Evolutionary conservation across 2,797 vertebrate species (phyloP), one percentile per base, ranked within the genome.

Genomic region (Threskiornis aethiopicus): DNA sequence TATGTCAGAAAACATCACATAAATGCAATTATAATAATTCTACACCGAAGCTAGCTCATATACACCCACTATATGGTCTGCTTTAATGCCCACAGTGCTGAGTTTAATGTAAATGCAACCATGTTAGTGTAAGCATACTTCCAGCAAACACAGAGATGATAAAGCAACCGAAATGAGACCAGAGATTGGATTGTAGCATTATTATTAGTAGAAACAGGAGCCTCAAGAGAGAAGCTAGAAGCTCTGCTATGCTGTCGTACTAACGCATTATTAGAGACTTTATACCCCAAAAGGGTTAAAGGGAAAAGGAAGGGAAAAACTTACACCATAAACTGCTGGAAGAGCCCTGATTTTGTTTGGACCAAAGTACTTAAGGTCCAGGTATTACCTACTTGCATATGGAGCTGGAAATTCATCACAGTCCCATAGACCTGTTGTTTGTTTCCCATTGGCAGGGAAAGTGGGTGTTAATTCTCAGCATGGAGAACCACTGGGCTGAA

Each of bases 161-260:
- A 19, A 67, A 11, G 29, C 49, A 75, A 20, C 51, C 28, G 54
- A 31, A 25, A 39, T 0, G 3, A 52, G 39, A n/a, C 21, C 2
- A 3, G 61, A 79, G 77, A 44, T 3, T 3, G 37, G 22, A 14
- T 17, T 4, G 0, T 2, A 25, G 2, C 46, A 21, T 42, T 51
- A 4, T 0, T 59, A 58, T 4, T 2, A 67, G 47, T 61, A 75
- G 46, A 8, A 75, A 57, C 0, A 70, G 65, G 65, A 92, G 47
- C 72, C 47, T 67, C 18, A 4, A 31, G 64, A 81, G n/a, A 35
- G 41, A 12, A 80, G 39, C 57, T 62, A 29, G 65, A 51, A 92
- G 47, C 70, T 44, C 59, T 61, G 55, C 47, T 78, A 19, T 28
- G 24, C 51, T 78, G 58, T 54, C 37, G 13, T 11, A 59, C 57